A percentile compares a stretch with the other conserved stretches of the same genome.
These are phyloP conservation scores for Rotaria socialis DNA, from an alignment of 2,888 invertebrate genomes.

Conservation along the genomic window DNA sequence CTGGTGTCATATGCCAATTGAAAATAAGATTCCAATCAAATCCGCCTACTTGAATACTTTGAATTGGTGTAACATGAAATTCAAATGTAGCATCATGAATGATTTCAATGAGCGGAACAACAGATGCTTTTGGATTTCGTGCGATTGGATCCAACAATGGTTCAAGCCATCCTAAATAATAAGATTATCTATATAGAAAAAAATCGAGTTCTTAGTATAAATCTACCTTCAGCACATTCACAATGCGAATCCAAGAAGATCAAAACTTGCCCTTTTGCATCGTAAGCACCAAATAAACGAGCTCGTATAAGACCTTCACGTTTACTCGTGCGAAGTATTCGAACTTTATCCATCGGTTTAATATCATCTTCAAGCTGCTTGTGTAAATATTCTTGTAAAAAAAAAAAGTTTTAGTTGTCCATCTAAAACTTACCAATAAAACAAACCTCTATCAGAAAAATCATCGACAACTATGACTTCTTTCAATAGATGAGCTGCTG, in stretches of 20 bases:
- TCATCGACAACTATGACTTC: constrained; percentile 47
- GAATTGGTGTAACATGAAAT: constrained; percentile 38
- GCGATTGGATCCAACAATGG: constrained; percentile 49
- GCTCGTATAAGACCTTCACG: constrained; percentile 83
- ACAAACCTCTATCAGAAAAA: constrained; percentile 44
- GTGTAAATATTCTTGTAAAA: constrained; percentile 74
- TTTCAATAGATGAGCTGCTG: constrained; percentile 37
- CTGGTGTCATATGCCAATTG: constrained; percentile 97
- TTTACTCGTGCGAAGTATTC: constrained; percentile 71
- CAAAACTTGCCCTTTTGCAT: constrained; percentile 74
- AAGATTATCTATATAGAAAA: neutral
- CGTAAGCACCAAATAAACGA: constrained; percentile 77
- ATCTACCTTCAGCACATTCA: constrained; percentile 63
- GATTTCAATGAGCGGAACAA: constrained; percentile 49
- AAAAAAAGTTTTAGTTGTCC: neutral
- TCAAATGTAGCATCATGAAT: constrained; percentile 48
- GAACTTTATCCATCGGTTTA: constrained; percentile 67
- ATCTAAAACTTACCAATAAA: neutral
- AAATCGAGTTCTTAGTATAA: no score
- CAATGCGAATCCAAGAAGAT: constrained; percentile 88
- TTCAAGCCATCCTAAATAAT: constrained; percentile 50
- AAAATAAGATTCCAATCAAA: constrained; percentile 73
- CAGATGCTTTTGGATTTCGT: constrained; percentile 47
- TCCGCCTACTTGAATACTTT: constrained; percentile 67
- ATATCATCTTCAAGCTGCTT: constrained; percentile 87